Conservation (phyloP, 2,888 invertebrate genomes). For the Hyles lineata region DNA sequence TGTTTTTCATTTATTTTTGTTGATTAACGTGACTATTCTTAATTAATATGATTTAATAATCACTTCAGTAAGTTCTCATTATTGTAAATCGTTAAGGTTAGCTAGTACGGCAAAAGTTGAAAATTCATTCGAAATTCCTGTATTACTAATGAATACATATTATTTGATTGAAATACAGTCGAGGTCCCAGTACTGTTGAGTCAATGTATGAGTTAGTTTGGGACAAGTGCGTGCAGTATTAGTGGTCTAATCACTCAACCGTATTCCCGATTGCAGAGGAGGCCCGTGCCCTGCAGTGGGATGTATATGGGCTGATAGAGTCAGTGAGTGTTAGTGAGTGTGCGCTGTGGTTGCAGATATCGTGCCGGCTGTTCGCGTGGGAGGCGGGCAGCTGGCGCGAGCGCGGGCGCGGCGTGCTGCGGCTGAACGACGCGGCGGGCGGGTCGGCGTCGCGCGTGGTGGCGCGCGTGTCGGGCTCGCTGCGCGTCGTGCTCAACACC, state of each 20-base stretch:
- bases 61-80: too few relatives aligned
- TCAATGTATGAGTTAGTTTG: too few relatives aligned
- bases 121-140: too few relatives aligned
- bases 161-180: too few relatives aligned
- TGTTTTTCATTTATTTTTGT: too few relatives aligned
- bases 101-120: too few relatives aligned
- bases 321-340: background rate
- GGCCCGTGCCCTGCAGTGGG: background rate
- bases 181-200: too few relatives aligned
- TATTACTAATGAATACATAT: too few relatives aligned
- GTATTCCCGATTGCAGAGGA: too few relatives aligned
- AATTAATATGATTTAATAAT: too few relatives aligned
- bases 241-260: background rate
- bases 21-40: too few relatives aligned
- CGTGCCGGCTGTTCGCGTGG: constrained; percentile 95
- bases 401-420: constrained; percentile 93
- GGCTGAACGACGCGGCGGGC: constrained; percentile 91
- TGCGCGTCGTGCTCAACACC: constrained; percentile 95
- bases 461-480: constrained; percentile 94
- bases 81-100: too few relatives aligned
- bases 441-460: constrained; percentile 88
- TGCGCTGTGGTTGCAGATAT: constrained; percentile 80
- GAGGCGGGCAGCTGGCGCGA: constrained; percentile 95
- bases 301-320: background rate
- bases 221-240: background rate